These are phyloP conservation scores for Sebastes minor DNA, from an alignment of 2,797 vertebrate species.

Conservation along the genomic window DNA sequence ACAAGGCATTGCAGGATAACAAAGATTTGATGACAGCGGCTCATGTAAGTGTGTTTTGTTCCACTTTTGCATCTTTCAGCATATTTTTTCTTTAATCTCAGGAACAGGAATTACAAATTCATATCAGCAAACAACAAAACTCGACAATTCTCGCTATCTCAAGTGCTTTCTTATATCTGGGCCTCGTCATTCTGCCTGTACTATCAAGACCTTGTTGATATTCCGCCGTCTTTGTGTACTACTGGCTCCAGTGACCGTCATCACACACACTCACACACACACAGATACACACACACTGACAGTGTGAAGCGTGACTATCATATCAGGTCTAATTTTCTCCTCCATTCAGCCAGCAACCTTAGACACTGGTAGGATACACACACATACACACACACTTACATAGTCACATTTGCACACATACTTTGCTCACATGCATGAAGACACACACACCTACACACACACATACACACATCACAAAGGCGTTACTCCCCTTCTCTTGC, in stretches of 20 bases:
- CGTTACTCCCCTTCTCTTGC: conserved; percentile 19
- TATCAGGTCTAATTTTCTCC: conserved; percentile 86
- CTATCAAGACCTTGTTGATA: conserved; percentile 59
- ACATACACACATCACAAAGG: conserved; percentile 9
- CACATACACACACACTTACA: conserved; percentile 21
- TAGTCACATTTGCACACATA: conserved; percentile 43
- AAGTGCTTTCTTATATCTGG: conserved; percentile 27
- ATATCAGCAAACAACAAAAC: conserved; percentile 28
- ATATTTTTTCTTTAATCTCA: background rate
- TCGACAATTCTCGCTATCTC: conserved; percentile 32
- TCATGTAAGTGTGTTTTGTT: background rate
- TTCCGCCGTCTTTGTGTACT: conserved; percentile 66
- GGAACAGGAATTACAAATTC: conserved; percentile 10
- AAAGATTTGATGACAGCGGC: background rate
- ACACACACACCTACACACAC: background rate
- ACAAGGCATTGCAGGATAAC: no score
- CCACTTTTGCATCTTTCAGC: background rate
- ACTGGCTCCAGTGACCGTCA: conserved; percentile 60
- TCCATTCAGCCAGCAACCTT: conserved; percentile 81
- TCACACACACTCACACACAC: conserved; percentile 30
- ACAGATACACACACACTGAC: conserved; percentile 30
- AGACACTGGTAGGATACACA: conserved; percentile 51
- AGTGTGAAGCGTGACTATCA: conserved; percentile 81
- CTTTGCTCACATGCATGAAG: conserved; percentile 48
- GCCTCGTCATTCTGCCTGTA: conserved; percentile 37